Percentiles rank a stretch among this genome's conserved stretches.
phyloP scores from a whole-genome alignment of 2,797 vertebrate species.

The Pseudopleuronectes americanus region DNA sequence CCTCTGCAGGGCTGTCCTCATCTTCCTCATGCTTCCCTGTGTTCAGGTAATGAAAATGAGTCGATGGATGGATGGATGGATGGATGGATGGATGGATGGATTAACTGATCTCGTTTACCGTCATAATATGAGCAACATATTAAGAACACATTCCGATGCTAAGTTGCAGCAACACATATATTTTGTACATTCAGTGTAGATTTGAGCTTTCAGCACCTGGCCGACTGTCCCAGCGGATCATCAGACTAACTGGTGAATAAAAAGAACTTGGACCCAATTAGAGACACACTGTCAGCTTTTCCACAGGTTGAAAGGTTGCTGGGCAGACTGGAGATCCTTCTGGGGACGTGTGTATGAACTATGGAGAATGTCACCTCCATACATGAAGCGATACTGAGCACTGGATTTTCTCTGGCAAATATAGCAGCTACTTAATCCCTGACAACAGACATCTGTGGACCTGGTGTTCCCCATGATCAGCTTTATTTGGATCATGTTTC shows the following conservation, averaged over 20 bases:
- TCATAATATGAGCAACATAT: not conserved
- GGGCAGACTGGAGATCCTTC: constrained; percentile 13
- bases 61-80: not conserved
- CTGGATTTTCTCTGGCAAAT: constrained; percentile 70
- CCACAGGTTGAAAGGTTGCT: constrained; percentile 9
- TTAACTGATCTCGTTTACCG: not conserved
- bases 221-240: not conserved
- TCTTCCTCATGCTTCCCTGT: constrained; percentile 64
- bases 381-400: constrained; percentile 52
- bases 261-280: constrained; percentile 26
- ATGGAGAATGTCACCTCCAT: constrained; percentile 59
- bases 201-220: not conserved
- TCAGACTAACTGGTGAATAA: constrained; percentile 13
- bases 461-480: constrained; percentile 49
- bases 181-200: not conserved
- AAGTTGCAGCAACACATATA: not conserved
- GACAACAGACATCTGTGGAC: constrained; percentile 62
- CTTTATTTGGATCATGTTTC: constrained; percentile 48
- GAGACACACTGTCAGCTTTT: constrained; percentile 12
- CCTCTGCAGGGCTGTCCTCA: constrained; percentile 73
- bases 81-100: not conserved
- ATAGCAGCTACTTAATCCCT: constrained; percentile 64
- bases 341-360: constrained; percentile 23
- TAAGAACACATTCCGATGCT: not conserved
- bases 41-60: constrained; percentile 77